Conservation (phyloP, 2,797 vertebrate genomes). For the Prionace glauca region DNA sequence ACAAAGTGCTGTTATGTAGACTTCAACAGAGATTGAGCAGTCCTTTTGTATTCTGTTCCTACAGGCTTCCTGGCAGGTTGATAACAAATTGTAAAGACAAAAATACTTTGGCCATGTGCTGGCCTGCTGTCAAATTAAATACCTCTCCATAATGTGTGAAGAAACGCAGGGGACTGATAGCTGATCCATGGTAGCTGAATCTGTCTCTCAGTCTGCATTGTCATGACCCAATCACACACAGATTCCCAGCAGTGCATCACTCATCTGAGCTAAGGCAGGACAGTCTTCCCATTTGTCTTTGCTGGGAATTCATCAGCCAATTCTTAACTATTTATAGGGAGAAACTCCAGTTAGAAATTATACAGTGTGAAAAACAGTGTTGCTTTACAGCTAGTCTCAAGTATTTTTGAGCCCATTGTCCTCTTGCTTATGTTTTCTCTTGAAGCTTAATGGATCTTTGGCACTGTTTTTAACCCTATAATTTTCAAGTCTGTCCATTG, state of each 20-base stretch:
- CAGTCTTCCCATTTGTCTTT: neutral
- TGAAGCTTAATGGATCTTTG: neutral
- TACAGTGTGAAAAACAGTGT: neutral
- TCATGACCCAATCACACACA: constrained; percentile 10
- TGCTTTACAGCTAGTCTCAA: neutral
- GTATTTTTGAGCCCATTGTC: neutral
- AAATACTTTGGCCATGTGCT: constrained; percentile 11
- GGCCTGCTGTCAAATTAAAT: constrained; percentile 28
- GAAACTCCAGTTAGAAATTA: neutral
- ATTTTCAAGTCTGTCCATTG: neutral
- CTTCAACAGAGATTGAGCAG: constrained; percentile 25
- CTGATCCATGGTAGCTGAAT: constrained; percentile 4
- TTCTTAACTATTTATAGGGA: constrained; percentile 8
- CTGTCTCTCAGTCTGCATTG: constrained; percentile 18
- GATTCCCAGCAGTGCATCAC: constrained; percentile 2
- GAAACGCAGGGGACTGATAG: constrained; percentile 29
- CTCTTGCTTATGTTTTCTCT: neutral
- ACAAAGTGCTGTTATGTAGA: constrained; percentile 21
- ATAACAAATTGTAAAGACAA: constrained; percentile 28
- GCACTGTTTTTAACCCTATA: neutral
- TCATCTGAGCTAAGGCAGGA: neutral
- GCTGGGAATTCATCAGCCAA: constrained; percentile 6
- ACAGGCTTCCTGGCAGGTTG: constrained; percentile 28
- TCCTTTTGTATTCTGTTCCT: constrained; percentile 19
- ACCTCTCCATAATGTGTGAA: constrained; percentile 8